phyloP scores from a whole-genome alignment of 2,113 vertebrate species.

The Oplegnathus fasciatus region DNA sequence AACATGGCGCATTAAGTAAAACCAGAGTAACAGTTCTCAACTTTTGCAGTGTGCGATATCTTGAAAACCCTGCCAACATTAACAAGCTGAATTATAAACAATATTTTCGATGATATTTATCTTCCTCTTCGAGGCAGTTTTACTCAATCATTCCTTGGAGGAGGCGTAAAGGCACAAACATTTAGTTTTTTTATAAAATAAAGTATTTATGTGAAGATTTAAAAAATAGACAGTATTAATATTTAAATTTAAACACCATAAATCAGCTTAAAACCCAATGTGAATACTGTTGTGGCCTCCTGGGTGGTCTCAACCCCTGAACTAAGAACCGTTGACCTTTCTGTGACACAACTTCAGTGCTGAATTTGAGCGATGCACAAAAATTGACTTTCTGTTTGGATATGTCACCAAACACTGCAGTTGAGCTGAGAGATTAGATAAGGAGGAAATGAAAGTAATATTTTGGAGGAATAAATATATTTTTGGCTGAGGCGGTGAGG shows the following conservation, averaged over 20 bases:
- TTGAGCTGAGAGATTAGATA: background rate
- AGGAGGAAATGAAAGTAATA: background rate
- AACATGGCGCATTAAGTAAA: background rate
- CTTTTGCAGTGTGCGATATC: background rate
- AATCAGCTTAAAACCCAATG: background rate
- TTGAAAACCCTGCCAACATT: background rate
- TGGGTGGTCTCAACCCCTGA: background rate
- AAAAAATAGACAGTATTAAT: background rate
- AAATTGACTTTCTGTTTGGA: background rate
- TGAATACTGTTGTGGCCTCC: background rate
- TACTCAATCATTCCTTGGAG: background rate
- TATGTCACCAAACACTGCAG: background rate
- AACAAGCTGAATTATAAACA: background rate
- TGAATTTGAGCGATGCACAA: background rate
- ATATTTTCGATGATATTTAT: background rate
- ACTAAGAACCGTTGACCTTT: background rate
- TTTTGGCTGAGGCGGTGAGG: background rate
- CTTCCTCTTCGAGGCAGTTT: background rate
- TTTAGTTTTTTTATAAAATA: background rate
- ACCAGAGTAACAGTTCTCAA: conserved; percentile 14
- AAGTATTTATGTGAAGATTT: background rate
- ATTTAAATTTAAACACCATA: background rate
- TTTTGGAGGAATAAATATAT: background rate
- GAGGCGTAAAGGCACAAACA: background rate
- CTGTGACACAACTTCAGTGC: background rate